These are phyloP conservation scores for Mellivora capensis DNA, from an alignment of 2,113 vertebrate genomes.

Conservation along the genomic window DNA sequence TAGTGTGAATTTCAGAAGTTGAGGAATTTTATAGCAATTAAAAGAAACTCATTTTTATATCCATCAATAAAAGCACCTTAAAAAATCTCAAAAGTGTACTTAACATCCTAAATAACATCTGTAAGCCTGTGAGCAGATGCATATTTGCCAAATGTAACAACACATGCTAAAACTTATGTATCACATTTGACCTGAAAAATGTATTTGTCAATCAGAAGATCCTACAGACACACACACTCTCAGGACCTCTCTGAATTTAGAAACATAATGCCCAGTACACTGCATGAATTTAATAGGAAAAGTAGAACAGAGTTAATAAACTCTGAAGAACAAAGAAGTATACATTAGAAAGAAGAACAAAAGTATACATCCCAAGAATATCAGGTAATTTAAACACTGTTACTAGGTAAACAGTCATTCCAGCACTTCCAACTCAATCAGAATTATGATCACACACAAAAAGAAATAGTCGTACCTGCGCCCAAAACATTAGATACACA, in stretches of 20 bases:
- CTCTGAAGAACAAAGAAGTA: not conserved
- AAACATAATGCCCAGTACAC: not conserved
- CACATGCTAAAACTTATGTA: not conserved
- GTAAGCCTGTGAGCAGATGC: not conserved
- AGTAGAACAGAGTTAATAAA: not conserved
- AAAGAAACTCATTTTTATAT: not conserved
- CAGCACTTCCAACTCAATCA: not conserved
- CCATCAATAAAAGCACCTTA: not conserved
- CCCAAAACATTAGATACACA: not conserved
- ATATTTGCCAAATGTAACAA: not conserved
- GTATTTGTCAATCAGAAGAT: not conserved
- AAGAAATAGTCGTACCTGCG: not conserved
- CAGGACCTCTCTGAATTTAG: not conserved
- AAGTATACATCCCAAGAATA: not conserved
- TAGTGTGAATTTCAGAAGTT: not conserved
- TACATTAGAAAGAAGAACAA: not conserved
- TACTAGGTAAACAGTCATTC: not conserved
- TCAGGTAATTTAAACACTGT: conserved; percentile 3
- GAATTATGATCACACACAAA: not conserved
- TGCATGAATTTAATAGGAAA: not conserved
- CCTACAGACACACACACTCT: not conserved
- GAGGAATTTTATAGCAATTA: not conserved
- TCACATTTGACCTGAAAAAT: not conserved
- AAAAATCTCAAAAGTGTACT: not conserved
- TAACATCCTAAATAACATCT: not conserved